These are phyloP conservation scores for Anoplius nigerrimus DNA, from an alignment of 2,888 invertebrate species.

Conservation along the genomic window DNA sequence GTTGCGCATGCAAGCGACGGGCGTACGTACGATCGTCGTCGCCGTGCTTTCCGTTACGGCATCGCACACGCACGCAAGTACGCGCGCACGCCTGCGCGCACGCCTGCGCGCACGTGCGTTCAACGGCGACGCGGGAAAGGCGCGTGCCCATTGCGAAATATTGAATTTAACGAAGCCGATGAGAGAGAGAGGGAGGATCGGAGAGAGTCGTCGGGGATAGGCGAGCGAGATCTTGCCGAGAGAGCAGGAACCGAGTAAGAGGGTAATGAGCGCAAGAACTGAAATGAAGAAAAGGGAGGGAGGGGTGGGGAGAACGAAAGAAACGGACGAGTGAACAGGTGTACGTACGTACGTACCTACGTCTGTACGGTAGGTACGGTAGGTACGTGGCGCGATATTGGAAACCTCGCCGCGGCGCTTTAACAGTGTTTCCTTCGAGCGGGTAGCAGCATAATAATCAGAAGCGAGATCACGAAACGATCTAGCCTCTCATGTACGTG, in stretches of 20 bases:
- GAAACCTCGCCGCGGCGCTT: conserved; percentile 44
- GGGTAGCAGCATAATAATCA: conserved; percentile 35
- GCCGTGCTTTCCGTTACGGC: background rate
- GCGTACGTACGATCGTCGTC: background rate
- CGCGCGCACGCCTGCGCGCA: conserved; percentile 40
- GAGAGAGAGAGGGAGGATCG: background rate
- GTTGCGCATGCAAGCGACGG: conserved; percentile 25
- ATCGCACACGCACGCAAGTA: background rate
- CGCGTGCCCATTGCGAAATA: conserved; percentile 60
- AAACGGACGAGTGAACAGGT: background rate
- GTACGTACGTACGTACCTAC: too few relatives aligned
- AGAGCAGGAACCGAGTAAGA: background rate
- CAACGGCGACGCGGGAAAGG: conserved; percentile 51
- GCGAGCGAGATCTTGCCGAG: conserved; percentile 1
- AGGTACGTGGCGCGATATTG: conserved; percentile 42
- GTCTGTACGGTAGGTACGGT: too few relatives aligned
- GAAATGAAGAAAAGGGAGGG: conserved; percentile 23
- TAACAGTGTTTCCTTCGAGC: conserved; percentile 36
- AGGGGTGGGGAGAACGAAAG: conserved; percentile 39
- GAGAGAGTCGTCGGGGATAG: too few relatives aligned
- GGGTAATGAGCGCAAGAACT: too few relatives aligned
- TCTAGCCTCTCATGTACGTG: conserved; percentile 13
- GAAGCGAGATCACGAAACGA: conserved; percentile 21
- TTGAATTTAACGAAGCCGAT: conserved; percentile 59
- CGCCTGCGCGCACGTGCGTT: conserved; percentile 54